A percentile compares a stretch with the other conserved stretches of the same genome.
These are phyloP conservation scores for Hippocampus barbouri DNA, from an alignment of 2,113 vertebrate genomes.

Conservation along the genomic window DNA sequence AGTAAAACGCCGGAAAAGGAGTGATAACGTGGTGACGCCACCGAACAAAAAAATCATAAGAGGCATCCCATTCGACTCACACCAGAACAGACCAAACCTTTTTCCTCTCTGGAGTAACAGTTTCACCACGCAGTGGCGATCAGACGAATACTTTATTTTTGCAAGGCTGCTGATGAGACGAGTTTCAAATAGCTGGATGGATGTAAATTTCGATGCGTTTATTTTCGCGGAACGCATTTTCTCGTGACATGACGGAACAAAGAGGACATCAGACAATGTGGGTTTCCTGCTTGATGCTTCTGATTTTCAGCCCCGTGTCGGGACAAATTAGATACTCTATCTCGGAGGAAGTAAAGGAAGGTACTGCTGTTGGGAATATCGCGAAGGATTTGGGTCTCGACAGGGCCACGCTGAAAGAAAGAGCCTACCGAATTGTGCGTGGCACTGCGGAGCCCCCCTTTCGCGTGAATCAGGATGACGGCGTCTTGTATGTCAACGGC, in stretches of 20 bases:
- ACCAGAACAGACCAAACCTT: background rate
- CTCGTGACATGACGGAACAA: no score
- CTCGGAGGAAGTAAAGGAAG: constrained; percentile 58
- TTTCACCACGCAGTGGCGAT: no score
- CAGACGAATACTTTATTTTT: no score
- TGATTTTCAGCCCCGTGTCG: no score
- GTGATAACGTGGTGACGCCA: background rate
- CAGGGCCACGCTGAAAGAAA: constrained; percentile 25
- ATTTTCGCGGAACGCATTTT: no score
- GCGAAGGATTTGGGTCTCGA: constrained; percentile 68
- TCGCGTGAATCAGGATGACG: constrained; percentile 55
- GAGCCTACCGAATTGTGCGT: constrained; percentile 63
- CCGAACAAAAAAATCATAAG: background rate
- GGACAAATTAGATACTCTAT: constrained; percentile 66
- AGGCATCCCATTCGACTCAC: constrained; percentile 8
- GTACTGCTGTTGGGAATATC: constrained; percentile 59
- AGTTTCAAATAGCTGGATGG: no score
- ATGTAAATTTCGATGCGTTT: no score
- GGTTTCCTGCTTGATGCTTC: no score
- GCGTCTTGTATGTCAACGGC: constrained; percentile 54
- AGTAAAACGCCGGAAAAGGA: constrained; percentile 30
- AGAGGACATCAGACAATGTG: no score
- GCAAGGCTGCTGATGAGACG: no score
- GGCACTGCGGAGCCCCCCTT: constrained; percentile 46
- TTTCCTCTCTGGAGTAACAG: no score